Percentiles rank a stretch among this genome's conserved stretches.
Conservation (phyloP, 2,113 vertebrate genomes). For the Morone chrysops region DNA sequence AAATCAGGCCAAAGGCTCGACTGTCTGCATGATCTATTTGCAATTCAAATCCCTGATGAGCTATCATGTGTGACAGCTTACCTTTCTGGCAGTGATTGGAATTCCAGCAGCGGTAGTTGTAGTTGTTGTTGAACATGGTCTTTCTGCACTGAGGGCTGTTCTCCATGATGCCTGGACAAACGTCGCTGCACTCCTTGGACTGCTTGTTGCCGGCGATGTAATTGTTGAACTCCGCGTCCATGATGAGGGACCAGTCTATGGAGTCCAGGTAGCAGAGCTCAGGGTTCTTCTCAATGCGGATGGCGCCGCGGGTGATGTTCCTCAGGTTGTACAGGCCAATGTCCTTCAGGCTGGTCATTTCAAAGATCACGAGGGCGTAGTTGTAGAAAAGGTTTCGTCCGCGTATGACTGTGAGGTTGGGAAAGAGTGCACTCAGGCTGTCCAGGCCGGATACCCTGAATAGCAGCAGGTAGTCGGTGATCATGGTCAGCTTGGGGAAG, state of each 20-base stretch:
- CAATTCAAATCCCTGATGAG: conserved; percentile 41
- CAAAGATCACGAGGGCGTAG: conserved; percentile 98
- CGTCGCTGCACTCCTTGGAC: conserved; percentile 95
- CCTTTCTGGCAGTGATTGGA: conserved; percentile 98
- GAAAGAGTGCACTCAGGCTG: conserved; percentile 96
- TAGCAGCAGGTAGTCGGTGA: conserved; percentile 96
- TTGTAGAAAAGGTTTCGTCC: conserved; percentile 98
- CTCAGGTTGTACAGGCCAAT: conserved; percentile 94
- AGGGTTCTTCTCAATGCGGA: conserved; percentile 98
- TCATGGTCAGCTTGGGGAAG: conserved; percentile 96
- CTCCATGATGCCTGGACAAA: conserved; percentile 95
- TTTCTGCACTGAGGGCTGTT: conserved; percentile 90
- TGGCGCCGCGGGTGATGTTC: conserved; percentile 96
- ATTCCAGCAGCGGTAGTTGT: conserved; percentile 97
- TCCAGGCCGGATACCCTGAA: conserved; percentile 97
- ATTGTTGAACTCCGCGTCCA: conserved; percentile 97
- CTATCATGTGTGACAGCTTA: conserved; percentile 78
- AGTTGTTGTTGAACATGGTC: conserved; percentile 94
- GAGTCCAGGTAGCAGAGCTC: conserved; percentile 99
- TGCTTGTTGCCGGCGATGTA: conserved; percentile 96
- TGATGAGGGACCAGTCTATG: conserved; percentile 96
- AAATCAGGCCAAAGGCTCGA: conserved; percentile 21
- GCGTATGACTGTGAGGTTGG: conserved; percentile 96
- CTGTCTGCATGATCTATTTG: conserved; percentile 21
- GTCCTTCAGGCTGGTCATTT: conserved; percentile 98